Conservation (phyloP, 1,140 invertebrate genomes). For the Zaprionus ghesquierei region DNA sequence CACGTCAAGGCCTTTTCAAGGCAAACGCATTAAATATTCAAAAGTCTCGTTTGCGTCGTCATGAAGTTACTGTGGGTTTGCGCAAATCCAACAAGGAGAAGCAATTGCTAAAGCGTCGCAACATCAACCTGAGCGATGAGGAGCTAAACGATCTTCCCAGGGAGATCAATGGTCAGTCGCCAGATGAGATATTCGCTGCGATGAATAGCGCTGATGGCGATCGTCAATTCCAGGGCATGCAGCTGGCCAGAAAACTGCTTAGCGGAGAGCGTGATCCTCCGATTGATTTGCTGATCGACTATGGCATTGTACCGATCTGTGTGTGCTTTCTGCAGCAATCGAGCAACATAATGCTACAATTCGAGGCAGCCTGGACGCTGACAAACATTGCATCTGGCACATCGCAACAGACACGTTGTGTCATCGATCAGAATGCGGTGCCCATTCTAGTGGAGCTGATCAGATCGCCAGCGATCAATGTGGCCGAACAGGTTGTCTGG, state of each 20-base stretch:
- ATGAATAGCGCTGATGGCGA: slow-evolving; percentile 86
- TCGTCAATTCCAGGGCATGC: slow-evolving; percentile 87
- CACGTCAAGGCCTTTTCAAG: slow-evolving; percentile 69
- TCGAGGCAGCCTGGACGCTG: no score
- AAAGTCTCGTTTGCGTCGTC: slow-evolving; percentile 94
- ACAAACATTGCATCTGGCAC: no score
- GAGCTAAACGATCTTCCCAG: slow-evolving; percentile 84
- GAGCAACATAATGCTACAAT: slow-evolving; percentile 91
- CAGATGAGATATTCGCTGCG: slow-evolving; percentile 86
- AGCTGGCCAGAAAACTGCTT: slow-evolving; percentile 93
- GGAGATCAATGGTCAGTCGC: slow-evolving; percentile 83
- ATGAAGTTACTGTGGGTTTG: slow-evolving; percentile 94
- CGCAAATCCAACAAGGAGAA: slow-evolving; percentile 97
- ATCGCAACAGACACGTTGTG: no score
- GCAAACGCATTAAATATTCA: slow-evolving; percentile 82
- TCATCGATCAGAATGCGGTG: slow-evolving; percentile 86
- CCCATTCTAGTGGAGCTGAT: background rate
- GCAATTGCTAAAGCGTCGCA: slow-evolving; percentile 96
- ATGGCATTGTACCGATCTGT: slow-evolving; percentile 93
- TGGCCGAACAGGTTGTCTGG: background rate
- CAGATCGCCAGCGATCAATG: background rate
- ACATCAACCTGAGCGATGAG: slow-evolving; percentile 85
- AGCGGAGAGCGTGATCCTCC: slow-evolving; percentile 96
- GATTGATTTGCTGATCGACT: slow-evolving; percentile 93
- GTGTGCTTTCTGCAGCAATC: slow-evolving; percentile 89